These are phyloP conservation scores for Itoplectis maculator DNA, from an alignment of 2,888 invertebrate genomes.

Conservation along the genomic window DNA sequence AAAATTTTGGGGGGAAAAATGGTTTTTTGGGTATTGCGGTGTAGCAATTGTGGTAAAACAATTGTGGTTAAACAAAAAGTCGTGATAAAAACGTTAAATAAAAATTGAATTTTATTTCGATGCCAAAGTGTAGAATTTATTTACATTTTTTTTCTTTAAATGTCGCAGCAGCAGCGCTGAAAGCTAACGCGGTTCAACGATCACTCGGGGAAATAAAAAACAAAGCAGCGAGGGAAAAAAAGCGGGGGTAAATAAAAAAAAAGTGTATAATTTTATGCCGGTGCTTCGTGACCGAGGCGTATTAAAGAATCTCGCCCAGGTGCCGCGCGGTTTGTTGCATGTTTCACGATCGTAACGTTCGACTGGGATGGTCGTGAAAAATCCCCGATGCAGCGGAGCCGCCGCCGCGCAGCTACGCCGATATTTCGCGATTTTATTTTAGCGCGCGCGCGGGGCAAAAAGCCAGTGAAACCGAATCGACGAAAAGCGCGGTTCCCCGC, in stretches of 20 bases:
- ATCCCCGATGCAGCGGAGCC: background rate
- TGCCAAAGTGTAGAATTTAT: no score
- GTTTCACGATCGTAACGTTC: background rate
- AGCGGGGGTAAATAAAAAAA: background rate
- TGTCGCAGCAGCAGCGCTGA: background rate
- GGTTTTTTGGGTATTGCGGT: no score
- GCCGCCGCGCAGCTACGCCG: background rate
- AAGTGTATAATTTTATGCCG: constrained; percentile 1
- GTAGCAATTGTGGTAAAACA: no score
- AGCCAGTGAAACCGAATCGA: constrained; percentile 2
- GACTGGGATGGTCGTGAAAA: constrained; percentile 18
- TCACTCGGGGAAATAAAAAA: constrained; percentile 1
- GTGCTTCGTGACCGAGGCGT: background rate
- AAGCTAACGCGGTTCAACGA: constrained; percentile 26
- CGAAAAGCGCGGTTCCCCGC: constrained; percentile 19
- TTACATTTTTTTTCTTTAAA: background rate
- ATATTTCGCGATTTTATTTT: constrained; percentile 13
- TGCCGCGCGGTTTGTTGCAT: background rate
- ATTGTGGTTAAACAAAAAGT: no score
- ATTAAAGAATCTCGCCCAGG: constrained; percentile 2
- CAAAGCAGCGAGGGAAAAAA: background rate
- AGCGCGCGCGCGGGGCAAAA: background rate
- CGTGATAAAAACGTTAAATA: no score
- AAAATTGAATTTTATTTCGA: no score
- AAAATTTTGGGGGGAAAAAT: no score